Evolutionary conservation across 2,888 invertebrate species (phyloP), one percentile per base, ranked within the genome.

Genomic region (Acanthosepion lycidas): DNA sequence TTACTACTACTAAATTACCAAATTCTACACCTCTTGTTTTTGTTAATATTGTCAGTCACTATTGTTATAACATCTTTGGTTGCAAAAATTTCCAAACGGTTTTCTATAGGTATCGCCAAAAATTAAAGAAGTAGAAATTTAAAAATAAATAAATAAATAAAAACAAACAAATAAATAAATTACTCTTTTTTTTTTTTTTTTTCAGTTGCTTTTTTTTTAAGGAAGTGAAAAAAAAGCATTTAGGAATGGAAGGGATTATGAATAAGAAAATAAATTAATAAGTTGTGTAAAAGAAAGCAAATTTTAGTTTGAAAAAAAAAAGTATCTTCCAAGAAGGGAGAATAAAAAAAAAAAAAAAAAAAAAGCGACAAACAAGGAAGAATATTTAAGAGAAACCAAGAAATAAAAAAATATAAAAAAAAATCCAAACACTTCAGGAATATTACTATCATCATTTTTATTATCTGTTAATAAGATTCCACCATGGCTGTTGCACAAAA

Each of bases 131-230:
- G n/a, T n/a, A n/a, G n/a, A 15, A 33, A 15, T 15, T 12, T 33
- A n/a, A 15, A 33, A n/a, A 78, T 33, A 0, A 78, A 78, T 28
- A 78, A 42, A 42, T 42, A 42, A 42, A 42, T 42, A 42, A 42
- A 42, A 1, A 2, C 1, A 42, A 42, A 42, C 42, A 42, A 33
- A 33, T 42, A 42, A 42, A 42, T 42, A 42, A 42, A 42, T 42
- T 42, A 2, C 42, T 42, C 42, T n/a, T 78, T 78, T 78, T 33
- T 33, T 33, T 33, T 33, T 33, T 33, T n/a, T n/a, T 59, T 59
- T 59, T n/a, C 78, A n/a, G 20, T 78, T 78, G 78, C 78, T 78
- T 78, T 64, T 78, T 59, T n/a, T 78, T 78, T n/a, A 78, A 78
- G 78, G 78, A 78, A 78, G 78, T 78, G 18, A 15, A 5, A 78